Conservation (phyloP, 2,888 invertebrate species). For the Cosmorhoe ocellata region DNA sequence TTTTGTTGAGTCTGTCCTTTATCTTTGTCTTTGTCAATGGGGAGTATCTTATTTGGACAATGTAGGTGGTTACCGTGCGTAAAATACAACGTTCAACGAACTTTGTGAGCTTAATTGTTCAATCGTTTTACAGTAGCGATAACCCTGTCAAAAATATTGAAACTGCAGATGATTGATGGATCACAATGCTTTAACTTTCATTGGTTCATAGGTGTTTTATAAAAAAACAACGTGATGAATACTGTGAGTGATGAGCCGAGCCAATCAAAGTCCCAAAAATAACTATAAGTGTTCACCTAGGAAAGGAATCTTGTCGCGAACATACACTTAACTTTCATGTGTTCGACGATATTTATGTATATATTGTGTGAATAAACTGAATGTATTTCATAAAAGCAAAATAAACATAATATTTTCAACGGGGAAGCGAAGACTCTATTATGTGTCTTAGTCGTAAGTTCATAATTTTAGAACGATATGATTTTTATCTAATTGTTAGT, state of each 20-base stretch:
- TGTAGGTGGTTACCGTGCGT: background rate
- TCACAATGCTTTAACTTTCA: too few relatives aligned
- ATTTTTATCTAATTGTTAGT: background rate
- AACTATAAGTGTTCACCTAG: conserved; percentile 15
- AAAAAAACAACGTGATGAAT: too few relatives aligned
- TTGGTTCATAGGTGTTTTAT: too few relatives aligned
- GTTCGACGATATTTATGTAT: conserved; percentile 4
- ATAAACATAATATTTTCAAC: conserved; percentile 16
- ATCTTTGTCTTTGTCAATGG: conserved; percentile 31
- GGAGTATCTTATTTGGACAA: conserved; percentile 6
- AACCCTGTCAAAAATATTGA: too few relatives aligned
- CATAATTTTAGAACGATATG: conserved; percentile 1
- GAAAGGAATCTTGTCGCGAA: conserved; percentile 2
- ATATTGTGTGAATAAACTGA: conserved; percentile 10
- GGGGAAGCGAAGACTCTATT: conserved; percentile 4
- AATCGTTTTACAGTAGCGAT: too few relatives aligned
- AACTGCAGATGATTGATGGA: too few relatives aligned
- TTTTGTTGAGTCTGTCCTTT: conserved; percentile 37
- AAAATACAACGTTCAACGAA: too few relatives aligned
- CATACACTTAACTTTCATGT: conserved; percentile 4
- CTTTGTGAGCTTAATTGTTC: too few relatives aligned
- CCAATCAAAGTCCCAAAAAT: conserved; percentile 12
- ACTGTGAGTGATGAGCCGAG: too few relatives aligned
- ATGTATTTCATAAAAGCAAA: conserved; percentile 16
- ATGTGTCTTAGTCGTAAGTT: conserved; percentile 9